Evolutionary conservation across 2,888 invertebrate genomes (phyloP).

Genomic region (Dexiosoma caninum): DNA sequence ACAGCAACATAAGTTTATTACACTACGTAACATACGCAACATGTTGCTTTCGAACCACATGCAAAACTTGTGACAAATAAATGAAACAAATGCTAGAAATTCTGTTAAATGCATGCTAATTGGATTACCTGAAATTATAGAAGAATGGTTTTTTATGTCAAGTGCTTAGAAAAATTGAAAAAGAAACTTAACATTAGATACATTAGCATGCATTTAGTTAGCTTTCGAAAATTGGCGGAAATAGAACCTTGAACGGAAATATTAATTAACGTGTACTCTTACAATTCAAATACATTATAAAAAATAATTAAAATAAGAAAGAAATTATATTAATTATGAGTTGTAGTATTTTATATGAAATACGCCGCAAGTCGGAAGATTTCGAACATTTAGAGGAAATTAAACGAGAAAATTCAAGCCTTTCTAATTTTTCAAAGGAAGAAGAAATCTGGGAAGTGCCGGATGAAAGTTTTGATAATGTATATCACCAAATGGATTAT

Average conservation of each 20-base stretch:
- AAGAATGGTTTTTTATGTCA: conserved; percentile 63
- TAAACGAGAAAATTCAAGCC: conserved; percentile 37
- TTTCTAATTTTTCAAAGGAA: conserved; percentile 50
- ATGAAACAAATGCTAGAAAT: conserved; percentile 20
- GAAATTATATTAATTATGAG: conserved; percentile 50
- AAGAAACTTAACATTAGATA: conserved; percentile 34
- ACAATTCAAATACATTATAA: background rate
- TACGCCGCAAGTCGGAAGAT: conserved; percentile 58
- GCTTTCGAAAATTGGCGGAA: conserved; percentile 41
- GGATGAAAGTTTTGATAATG: conserved; percentile 56
- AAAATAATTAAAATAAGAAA: background rate
- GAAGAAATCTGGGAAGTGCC: conserved; percentile 61
- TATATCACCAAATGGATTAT: conserved; percentile 67
- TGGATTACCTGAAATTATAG: conserved; percentile 63
- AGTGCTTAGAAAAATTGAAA: conserved; percentile 53
- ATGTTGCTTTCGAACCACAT: background rate
- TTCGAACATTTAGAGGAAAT: conserved; percentile 37
- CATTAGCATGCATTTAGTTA: conserved; percentile 53
- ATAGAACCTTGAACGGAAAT: conserved; percentile 1
- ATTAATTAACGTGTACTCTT: background rate
- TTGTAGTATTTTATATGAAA: conserved; percentile 60
- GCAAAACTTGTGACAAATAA: conserved; percentile 10
- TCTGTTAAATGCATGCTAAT: conserved; percentile 55
- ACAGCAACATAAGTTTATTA: too few species aligned
- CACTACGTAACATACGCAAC: background rate